Percentiles rank a stretch among this genome's conserved stretches.
phyloP scores from a whole-genome alignment of 2,797 vertebrate genomes.

The Steatocranus sp. region DNA sequence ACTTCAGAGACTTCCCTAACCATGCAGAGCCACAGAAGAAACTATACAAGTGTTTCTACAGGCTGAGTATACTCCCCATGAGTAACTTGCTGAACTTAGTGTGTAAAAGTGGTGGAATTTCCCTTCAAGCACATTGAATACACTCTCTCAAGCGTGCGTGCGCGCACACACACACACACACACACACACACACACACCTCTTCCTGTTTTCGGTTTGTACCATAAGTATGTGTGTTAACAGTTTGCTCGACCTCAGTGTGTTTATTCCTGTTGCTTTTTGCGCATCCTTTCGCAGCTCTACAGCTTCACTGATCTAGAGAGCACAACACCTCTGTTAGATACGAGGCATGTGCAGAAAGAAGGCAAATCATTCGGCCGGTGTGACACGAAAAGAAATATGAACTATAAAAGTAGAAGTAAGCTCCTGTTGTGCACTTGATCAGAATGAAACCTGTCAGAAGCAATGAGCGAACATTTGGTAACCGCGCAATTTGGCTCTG shows the following conservation, averaged over 20 bases:
- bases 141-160: not conserved
- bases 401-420: not conserved
- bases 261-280: constrained; percentile 31
- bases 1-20: not conserved
- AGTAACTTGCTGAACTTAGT: constrained; percentile 1
- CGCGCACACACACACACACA: not conserved
- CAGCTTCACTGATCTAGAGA: not conserved
- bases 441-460: not conserved
- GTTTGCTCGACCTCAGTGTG: constrained; percentile 30
- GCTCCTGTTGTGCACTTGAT: not conserved
- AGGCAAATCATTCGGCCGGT: not conserved
- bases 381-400: not conserved
- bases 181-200: constrained; percentile 6
- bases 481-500: not conserved
- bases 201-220: constrained; percentile 66
- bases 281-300: not conserved
- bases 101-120: constrained; percentile 40
- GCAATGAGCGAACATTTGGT: constrained; percentile 28
- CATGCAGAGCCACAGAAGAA: not conserved
- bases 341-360: not conserved
- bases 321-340: not conserved
- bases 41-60: not conserved
- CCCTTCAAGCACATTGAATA: constrained; percentile 34
- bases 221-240: constrained; percentile 10
- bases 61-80: not conserved